Evolutionary conservation across 2,888 invertebrate genomes (phyloP).

Genomic region (Aplocera efformata): DNA sequence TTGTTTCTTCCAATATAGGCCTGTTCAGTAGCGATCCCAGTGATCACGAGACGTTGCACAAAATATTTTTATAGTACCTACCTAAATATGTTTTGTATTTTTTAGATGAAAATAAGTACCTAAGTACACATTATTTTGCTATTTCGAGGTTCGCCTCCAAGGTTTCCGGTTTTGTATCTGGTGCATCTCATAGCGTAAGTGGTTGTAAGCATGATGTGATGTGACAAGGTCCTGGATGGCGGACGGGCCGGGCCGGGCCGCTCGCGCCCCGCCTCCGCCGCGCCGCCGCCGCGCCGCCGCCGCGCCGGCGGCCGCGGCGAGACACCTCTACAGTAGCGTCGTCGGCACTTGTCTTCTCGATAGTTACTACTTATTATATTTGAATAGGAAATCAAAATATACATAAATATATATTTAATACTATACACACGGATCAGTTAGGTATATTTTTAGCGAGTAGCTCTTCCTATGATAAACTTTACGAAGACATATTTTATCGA

Average conservation of each 20-base stretch:
- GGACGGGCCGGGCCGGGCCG: constrained; percentile 7
- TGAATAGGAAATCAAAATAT: constrained; percentile 4
- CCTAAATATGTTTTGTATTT: no score
- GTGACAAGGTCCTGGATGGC: constrained; percentile 12
- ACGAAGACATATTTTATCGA: constrained; percentile 64
- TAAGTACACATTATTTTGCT: no score
- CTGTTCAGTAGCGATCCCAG: background rate
- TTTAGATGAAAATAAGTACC: no score
- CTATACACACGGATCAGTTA: constrained; percentile 21
- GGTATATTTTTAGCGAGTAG: constrained; percentile 25
- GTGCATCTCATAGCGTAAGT: constrained; percentile 12
- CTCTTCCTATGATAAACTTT: constrained; percentile 38
- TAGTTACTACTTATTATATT: constrained; percentile 14
- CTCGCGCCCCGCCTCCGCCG: no score
- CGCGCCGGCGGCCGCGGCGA: no score
- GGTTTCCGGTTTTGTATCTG: constrained; percentile 14
- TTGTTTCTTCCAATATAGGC: background rate
- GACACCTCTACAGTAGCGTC: constrained; percentile 4
- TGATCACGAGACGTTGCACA: background rate
- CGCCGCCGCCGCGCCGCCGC: no score
- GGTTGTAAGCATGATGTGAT: constrained; percentile 22
- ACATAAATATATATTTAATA: constrained; percentile 25
- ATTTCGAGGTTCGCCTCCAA: constrained; percentile 1
- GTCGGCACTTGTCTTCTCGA: constrained; percentile 19
- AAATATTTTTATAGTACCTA: background rate